Evolutionary conservation across 2,113 vertebrate genomes (phyloP), one percentile per base, ranked within the genome.

Genomic region (Onychostoma macrolepis): DNA sequence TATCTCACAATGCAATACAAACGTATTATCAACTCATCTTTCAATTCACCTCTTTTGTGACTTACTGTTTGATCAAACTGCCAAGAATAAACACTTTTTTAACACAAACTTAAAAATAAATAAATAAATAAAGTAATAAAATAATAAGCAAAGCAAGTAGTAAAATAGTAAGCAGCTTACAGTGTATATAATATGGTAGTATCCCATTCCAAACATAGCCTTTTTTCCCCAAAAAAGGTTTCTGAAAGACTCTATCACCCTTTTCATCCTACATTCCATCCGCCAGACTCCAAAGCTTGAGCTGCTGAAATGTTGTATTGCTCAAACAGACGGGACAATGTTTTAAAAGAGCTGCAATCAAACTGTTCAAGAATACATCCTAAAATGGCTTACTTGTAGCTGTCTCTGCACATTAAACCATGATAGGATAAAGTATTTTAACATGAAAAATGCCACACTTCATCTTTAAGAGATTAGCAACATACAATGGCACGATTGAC

Each of bases 391-490:
- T 71, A 38, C 30, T 71, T 71, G 67, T 71, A 74, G 71, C n/a
- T 41, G 19, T 72, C 69, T 72, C 19, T 72, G 21, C 11, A 41
- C 33, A 74, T 74, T 36, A 69, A 69, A 41, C 21, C 9, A 21
- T 12, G 36, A 41, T 24, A 74, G 33, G 36, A 74, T 74, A 38
- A 74, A n/a, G 10, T n/a, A 43, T 43, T 74, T 74, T 43, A 41
- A 43, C 21, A 74, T 74, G 1, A 74, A 9, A 69, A 71, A 71
- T 21, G 1, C 9, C 69, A 75, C 24, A 26, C 38, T 75, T 75
- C 38, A 45, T 75, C 11, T 75, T 75, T 45, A 43, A 75, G 72
- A 75, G 72, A 45, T 75, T 75, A 43, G 69, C 36, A 72, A 38
- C 33, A 19, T 45, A 45, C 38, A 75, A 43, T n/a, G 38, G 1